These are phyloP conservation scores for Chironomus striatipennis DNA, from an alignment of 1,140 invertebrate species.

Conservation along the genomic window DNA sequence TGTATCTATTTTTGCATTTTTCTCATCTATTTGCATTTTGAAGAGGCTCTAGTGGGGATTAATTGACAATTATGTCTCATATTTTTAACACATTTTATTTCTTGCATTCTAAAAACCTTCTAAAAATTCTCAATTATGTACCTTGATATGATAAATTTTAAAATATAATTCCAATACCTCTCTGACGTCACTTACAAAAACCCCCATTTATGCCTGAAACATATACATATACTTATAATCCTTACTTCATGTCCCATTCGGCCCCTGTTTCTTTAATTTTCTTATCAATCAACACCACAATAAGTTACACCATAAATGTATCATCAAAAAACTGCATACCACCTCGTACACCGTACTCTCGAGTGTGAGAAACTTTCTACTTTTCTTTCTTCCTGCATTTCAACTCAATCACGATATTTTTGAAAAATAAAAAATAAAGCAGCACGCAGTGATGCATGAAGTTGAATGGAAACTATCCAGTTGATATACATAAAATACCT, in stretches of 20 bases:
- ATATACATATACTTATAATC: neutral
- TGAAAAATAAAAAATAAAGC: neutral
- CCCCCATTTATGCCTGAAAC: neutral
- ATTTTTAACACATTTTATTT: too few species aligned
- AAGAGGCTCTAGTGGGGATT: too few species aligned
- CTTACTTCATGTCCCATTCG: too few species aligned
- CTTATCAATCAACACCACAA: neutral
- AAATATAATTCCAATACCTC: too few species aligned
- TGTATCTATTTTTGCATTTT: too few species aligned
- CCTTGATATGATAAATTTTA: too few species aligned
- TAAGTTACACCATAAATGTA: neutral
- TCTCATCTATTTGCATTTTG: too few species aligned
- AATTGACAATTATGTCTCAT: too few species aligned
- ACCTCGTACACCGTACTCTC: neutral
- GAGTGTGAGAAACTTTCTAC: neutral
- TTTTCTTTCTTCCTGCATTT: neutral
- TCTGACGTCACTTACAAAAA: too few species aligned
- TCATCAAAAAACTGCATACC: neutral
- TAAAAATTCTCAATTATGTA: too few species aligned
- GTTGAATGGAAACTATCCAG: neutral
- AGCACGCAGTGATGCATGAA: constrained; percentile 5
- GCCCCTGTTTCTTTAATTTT: neutral
- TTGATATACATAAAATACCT: neutral
- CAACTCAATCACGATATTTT: neutral
- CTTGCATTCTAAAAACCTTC: too few species aligned